These are phyloP conservation scores for Seira ritae DNA, from an alignment of 2,888 invertebrate genomes.

Conservation along the genomic window DNA sequence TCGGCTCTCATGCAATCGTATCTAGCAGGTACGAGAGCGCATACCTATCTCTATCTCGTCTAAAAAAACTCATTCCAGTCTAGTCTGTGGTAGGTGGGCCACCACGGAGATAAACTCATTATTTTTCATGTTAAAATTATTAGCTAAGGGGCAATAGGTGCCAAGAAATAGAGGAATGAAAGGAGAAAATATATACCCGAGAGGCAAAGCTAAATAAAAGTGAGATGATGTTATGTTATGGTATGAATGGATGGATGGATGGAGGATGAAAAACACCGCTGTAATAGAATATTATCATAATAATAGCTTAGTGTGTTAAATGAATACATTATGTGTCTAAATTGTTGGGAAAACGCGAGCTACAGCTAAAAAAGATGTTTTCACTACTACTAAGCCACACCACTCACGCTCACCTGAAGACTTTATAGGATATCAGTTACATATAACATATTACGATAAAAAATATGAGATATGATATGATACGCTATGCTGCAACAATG, in stretches of 20 bases:
- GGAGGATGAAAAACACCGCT: conserved; percentile 31
- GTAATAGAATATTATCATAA: conserved; percentile 65
- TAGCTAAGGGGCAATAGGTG: conserved; percentile 74
- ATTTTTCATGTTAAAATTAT: conserved; percentile 73
- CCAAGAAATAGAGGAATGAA: conserved; percentile 53
- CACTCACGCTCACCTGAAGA: background rate
- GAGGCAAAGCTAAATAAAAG: conserved; percentile 4
- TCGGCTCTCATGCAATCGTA: no score
- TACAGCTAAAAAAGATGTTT: conserved; percentile 23
- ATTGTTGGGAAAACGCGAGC: conserved; percentile 40
- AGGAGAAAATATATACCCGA: background rate
- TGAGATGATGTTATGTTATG: no score
- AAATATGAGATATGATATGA: no score
- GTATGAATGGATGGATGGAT: conserved; percentile 26
- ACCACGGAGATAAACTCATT: conserved; percentile 74
- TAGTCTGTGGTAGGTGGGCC: conserved; percentile 74
- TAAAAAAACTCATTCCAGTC: no score
- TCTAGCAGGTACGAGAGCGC: no score
- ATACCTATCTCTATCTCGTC: no score
- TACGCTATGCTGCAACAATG: no score
- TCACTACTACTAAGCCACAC: background rate
- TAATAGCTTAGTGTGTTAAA: conserved; percentile 60
- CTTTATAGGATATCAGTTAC: no score
- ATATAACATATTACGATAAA: no score
- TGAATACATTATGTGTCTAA: conserved; percentile 54